Conservation (phyloP, 35 echinoderm and acorn worm genomes). For the Heliocidaris tuberculata region DNA sequence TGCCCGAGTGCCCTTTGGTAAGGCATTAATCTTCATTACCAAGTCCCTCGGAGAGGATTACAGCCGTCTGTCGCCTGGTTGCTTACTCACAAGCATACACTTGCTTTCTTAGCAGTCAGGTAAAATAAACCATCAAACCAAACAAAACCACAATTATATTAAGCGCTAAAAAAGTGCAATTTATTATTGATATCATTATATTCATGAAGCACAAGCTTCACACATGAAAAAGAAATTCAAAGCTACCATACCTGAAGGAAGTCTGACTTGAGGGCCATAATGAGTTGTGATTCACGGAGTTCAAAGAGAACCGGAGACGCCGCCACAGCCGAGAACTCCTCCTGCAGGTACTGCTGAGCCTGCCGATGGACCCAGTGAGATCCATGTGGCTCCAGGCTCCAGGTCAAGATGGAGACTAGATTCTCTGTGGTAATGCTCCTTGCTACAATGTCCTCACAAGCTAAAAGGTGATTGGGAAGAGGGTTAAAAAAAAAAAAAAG, state of each 20-base stretch:
- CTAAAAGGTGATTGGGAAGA: constrained; percentile 33
- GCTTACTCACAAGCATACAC: too few relatives aligned
- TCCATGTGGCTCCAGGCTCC: constrained; percentile 94
- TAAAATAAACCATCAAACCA: too few relatives aligned
- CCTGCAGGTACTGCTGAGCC: constrained; percentile 90
- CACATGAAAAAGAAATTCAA: background rate
- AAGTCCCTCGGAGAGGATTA: too few relatives aligned
- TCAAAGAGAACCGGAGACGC: constrained; percentile 82
- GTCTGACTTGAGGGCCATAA: constrained; percentile 84
- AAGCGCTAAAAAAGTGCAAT: too few relatives aligned
- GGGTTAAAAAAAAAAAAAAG: background rate
- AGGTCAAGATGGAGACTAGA: constrained; percentile 82
- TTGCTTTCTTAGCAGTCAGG: too few relatives aligned
- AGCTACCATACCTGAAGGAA: constrained; percentile 83
- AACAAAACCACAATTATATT: too few relatives aligned
- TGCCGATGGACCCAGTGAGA: constrained; percentile 93
- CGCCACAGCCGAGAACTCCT: constrained; percentile 78
- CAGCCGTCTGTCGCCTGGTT: too few relatives aligned
- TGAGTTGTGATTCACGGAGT: constrained; percentile 70
- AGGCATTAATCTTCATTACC: too few relatives aligned
- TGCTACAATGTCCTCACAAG: constrained; percentile 88
- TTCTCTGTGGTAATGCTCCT: constrained; percentile 82
- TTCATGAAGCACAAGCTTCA: too few relatives aligned
- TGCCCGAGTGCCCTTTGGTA: too few relatives aligned
- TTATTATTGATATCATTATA: too few relatives aligned